Percentiles rank a stretch among this genome's conserved stretches.
Evolutionary conservation across 2,888 invertebrate species (phyloP).

Genomic region (Tortricodes alternella): DNA sequence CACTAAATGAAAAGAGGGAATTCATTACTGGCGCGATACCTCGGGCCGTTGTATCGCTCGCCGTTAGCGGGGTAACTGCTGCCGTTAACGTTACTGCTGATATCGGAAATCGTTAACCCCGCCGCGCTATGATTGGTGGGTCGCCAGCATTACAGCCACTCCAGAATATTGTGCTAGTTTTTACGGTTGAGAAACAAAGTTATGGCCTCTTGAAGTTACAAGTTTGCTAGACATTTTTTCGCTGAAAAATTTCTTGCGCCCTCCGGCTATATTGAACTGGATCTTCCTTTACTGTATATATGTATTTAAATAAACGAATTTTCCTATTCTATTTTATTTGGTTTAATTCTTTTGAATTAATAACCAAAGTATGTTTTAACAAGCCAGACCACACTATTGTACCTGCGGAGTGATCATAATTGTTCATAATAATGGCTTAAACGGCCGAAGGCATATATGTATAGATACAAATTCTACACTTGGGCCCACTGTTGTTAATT

Average conservation of each 20-base stretch:
- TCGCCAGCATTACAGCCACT: slow-evolving; percentile 43
- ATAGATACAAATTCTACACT: too few relatives aligned
- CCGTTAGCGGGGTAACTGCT: slow-evolving; percentile 57
- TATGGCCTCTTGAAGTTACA: slow-evolving; percentile 30
- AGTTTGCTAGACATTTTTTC: slow-evolving; percentile 28
- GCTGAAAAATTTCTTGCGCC: slow-evolving; percentile 13
- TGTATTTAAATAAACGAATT: slow-evolving; percentile 12
- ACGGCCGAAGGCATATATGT: too few relatives aligned
- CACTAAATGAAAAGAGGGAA: slow-evolving; percentile 64
- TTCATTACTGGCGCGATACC: slow-evolving; percentile 59
- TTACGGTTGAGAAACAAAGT: slow-evolving; percentile 24
- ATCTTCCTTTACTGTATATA: slow-evolving; percentile 18
- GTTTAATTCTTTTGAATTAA: not conserved
- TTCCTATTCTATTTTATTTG: not conserved
- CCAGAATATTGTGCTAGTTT: slow-evolving; percentile 41
- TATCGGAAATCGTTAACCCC: slow-evolving; percentile 70
- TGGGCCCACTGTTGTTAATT: too few relatives aligned
- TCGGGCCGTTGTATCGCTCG: slow-evolving; percentile 49
- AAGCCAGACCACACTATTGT: not conserved
- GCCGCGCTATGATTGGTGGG: slow-evolving; percentile 68
- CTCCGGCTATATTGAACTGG: slow-evolving; percentile 27
- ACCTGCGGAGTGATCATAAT: too few relatives aligned
- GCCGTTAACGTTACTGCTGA: slow-evolving; percentile 57
- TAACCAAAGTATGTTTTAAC: too few relatives aligned
- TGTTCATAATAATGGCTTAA: too few relatives aligned